phyloP scores from a whole-genome alignment of 1,140 invertebrate species.

The Zaprionus africanus region DNA sequence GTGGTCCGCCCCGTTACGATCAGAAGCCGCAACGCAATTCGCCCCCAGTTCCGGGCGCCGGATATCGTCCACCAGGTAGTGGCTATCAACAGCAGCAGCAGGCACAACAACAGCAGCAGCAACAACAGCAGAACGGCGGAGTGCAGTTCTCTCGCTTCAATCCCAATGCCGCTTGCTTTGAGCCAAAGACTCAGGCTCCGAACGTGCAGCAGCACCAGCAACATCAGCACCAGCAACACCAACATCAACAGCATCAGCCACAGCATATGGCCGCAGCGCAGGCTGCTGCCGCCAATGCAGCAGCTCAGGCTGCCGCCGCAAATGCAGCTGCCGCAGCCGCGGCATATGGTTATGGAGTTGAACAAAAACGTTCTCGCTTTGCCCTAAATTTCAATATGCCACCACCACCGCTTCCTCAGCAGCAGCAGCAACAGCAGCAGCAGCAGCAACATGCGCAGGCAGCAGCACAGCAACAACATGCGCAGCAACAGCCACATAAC shows the following conservation, averaged over 20 bases:
- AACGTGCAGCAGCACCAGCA: conserved; percentile 48
- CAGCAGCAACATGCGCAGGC: conserved; percentile 21
- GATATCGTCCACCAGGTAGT: conserved; percentile 57
- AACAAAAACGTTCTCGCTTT: conserved; percentile 72
- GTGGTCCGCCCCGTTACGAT: conserved; percentile 59
- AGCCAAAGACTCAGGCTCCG: conserved; percentile 58
- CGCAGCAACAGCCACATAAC: conserved; percentile 29
- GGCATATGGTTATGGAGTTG: conserved; percentile 57
- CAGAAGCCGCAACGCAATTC: conserved; percentile 62
- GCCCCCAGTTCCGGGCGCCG: conserved; percentile 53
- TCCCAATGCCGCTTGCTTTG: conserved; percentile 73
- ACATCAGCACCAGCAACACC: conserved; percentile 45
- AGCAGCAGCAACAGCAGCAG: conserved; percentile 49
- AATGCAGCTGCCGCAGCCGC: conserved; percentile 35
- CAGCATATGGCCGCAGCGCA: conserved; percentile 48
- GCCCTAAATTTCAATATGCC: conserved; percentile 74
- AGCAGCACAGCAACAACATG: conserved; percentile 19
- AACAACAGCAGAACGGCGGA: conserved; percentile 57
- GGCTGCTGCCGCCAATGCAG: conserved; percentile 47
- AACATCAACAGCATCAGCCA: conserved; percentile 56
- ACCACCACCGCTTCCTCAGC: conserved; percentile 59
- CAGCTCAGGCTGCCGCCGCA: conserved; percentile 47
- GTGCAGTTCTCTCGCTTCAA: conserved; percentile 69
- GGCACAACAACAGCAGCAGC: conserved; percentile 55
- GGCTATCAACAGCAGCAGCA: conserved; percentile 56